Evolutionary conservation across 1,140 invertebrate genomes (phyloP).

Genomic region (Heliothis subflexa): DNA sequence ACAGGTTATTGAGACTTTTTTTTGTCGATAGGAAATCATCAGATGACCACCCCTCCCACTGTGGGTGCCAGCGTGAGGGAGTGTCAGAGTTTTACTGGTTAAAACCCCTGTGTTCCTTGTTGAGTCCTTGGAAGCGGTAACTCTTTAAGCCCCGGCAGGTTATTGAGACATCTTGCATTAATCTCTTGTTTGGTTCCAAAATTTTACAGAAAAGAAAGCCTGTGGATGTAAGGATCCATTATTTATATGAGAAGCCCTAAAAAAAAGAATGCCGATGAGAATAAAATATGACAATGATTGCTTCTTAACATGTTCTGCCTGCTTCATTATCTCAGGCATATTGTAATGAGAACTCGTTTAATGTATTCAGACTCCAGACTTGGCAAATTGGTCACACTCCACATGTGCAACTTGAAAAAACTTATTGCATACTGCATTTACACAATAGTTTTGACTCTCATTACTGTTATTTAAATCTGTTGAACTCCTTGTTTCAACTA

Average conservation of each 20-base stretch:
- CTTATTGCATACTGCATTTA: slow-evolving; percentile 22
- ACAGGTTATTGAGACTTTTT: no score
- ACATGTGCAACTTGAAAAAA: slow-evolving; percentile 28
- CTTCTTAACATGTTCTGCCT: not conserved
- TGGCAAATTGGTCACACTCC: slow-evolving; percentile 37
- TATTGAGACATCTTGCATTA: no score
- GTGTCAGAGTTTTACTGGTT: no score
- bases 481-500: slow-evolving; percentile 13
- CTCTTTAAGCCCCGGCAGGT: no score
- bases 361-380: slow-evolving; percentile 30
- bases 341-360: slow-evolving; percentile 10
- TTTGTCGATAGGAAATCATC: no score
- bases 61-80: no score
- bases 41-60: no score
- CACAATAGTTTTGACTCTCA: slow-evolving; percentile 38
- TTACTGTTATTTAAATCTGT: slow-evolving; percentile 36
- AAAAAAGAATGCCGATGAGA: not conserved
- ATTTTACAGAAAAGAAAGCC: no score
- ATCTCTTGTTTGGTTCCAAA: no score
- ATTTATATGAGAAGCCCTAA: not conserved
- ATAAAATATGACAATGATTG: not conserved
- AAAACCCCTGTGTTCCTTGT: no score
- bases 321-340: slow-evolving; percentile 1
- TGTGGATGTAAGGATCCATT: no score
- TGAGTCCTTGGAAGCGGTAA: no score